A percentile compares a stretch with the other conserved stretches of the same genome.
These are phyloP conservation scores for Ypsolopha sequella DNA, from an alignment of 2,888 invertebrate genomes.

Conservation along the genomic window DNA sequence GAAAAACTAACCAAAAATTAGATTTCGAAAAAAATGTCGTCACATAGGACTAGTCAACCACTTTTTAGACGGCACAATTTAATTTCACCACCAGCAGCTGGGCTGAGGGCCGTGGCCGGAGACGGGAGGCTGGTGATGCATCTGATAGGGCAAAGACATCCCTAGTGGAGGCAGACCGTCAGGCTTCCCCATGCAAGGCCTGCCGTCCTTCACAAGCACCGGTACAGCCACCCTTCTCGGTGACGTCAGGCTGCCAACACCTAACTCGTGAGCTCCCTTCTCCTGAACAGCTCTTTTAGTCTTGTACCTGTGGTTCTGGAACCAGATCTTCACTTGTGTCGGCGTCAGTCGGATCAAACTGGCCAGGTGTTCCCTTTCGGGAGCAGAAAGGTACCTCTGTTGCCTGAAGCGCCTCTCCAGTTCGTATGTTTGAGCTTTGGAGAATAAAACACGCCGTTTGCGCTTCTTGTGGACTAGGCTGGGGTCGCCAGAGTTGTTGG, in stretches of 20 bases:
- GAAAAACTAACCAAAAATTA: too few species aligned
- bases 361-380: constrained; percentile 97
- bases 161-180: constrained; percentile 64
- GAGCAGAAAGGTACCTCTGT: constrained; percentile 96
- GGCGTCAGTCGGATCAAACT: constrained; percentile 95
- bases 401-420: constrained; percentile 94
- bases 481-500: constrained; percentile 42
- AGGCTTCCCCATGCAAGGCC: constrained; percentile 82
- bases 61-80: constrained; percentile 17
- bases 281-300: constrained; percentile 98
- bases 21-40: too few species aligned
- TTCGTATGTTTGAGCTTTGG: constrained; percentile 97
- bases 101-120: constrained; percentile 47
- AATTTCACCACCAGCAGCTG: constrained; percentile 70
- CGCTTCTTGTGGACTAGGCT: constrained; percentile 84
- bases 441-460: constrained; percentile 96
- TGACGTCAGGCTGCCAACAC: constrained; percentile 79
- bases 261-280: constrained; percentile 81
- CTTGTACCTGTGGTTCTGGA: constrained; percentile 99
- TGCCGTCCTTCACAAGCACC: constrained; percentile 93
- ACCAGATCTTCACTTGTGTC: constrained; percentile 99
- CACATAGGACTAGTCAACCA: constrained; percentile 44
- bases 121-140: constrained; percentile 53
- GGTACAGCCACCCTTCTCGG: constrained; percentile 95
- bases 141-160: constrained; percentile 58